Base-by-base conservation (phyloP, 2,888 invertebrate species). In the Luperina testacea region DNA sequence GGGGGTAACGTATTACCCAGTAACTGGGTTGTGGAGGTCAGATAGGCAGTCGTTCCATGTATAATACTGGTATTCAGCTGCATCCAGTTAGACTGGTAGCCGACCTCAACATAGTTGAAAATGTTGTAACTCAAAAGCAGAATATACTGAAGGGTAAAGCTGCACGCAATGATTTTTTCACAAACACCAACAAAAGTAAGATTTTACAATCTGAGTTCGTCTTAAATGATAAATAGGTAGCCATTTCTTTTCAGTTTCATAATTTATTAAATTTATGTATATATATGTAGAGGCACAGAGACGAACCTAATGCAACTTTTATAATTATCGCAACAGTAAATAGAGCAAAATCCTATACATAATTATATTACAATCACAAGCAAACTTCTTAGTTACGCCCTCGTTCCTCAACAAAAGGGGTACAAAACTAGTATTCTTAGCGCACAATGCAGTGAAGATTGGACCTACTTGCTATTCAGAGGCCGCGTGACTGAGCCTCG, bases 381-480 rank as follows among this genome's bases (percentile, higher is more conserved):
- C 75, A 63, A 63, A 75, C 45, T 64, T 84, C 84, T 88, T 79
- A 82, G 80, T 76, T 75, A 81, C 68, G 82, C 24, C 68, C 78
- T 72, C 72, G 27, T 85, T 85, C 45, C 15, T 53, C 53, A 79
- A 88, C 90, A 89, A 88, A 87, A 83, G 87, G 71, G 24, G 53
- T 45, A 75, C 76, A 79, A 57, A 81, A 81, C 84, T 75, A 75
- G 71, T 77, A 81, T 78, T 88, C 84, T 82, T 68, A 69, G 67
- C 53, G 65, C 79, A 88, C 88, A 89, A 89, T 89, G 83, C 86
- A 80, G 78, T 72, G 87, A 75, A 88, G 90, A 87, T 88, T 90
- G 89, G 89, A 84, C 81, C 88, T 89, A 87, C 87, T 89, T 90
- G 84, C 63, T 90, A 89, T 89, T 90, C 89, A 87, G 75, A 42